Percentiles rank a stretch among this genome's conserved stretches.
Evolutionary conservation across 2,113 vertebrate species (phyloP).

Genomic region (rat (Rattus norvegicus)): DNA sequence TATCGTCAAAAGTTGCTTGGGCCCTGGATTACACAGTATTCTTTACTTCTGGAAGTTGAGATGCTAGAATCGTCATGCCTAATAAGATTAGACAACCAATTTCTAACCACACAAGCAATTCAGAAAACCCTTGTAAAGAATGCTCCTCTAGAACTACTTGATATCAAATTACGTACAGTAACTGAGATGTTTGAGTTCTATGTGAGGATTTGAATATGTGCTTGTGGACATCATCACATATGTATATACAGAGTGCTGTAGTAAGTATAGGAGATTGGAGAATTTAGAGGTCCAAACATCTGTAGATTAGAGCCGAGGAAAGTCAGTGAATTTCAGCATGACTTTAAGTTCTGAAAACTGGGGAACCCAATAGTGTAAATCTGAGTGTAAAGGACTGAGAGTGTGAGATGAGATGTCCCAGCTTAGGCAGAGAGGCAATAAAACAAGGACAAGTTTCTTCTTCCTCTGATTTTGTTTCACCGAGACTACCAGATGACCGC

Average conservation of each 20-base stretch:
- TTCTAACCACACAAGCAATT: background rate
- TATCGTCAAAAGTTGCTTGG: background rate
- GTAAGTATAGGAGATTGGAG: background rate
- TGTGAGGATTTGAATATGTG: background rate
- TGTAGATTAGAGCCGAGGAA: background rate
- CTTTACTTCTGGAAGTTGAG: background rate
- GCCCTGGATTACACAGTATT: background rate
- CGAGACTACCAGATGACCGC: background rate
- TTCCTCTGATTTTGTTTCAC: background rate
- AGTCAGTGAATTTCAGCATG: background rate
- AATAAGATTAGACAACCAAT: background rate
- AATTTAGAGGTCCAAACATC: background rate
- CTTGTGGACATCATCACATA: background rate
- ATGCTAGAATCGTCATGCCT: background rate
- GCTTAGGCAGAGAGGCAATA: background rate
- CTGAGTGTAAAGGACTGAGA: background rate
- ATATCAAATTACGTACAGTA: background rate
- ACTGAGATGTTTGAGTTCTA: background rate
- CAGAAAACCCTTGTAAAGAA: background rate
- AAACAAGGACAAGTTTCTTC: background rate
- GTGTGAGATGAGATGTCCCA: background rate
- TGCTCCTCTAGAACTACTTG: background rate
- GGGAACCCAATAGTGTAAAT: rapidly evolving
- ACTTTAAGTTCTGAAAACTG: background rate
- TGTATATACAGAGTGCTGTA: background rate